Percentiles rank a stretch among this genome's conserved stretches.
Conservation (phyloP, 2,888 invertebrate genomes). For the Disparrhopalites patrizii region DNA sequence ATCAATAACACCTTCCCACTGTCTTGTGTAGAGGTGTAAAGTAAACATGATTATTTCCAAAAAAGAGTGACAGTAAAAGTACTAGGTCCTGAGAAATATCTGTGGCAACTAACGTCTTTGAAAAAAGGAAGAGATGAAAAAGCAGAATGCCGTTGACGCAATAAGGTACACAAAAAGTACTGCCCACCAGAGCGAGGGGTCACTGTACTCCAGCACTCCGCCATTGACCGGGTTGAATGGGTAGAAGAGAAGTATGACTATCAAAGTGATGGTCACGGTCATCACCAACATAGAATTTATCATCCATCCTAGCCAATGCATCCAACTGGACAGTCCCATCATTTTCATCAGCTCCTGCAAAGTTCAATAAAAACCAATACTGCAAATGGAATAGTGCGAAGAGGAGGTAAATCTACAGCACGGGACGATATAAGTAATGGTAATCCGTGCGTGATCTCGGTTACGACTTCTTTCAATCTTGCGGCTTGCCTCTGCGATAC, state of each 20-base stretch:
- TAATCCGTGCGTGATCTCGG: too few species aligned
- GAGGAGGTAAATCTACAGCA: too few species aligned
- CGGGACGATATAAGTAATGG: too few species aligned
- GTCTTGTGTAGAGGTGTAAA: not conserved
- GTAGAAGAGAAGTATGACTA: conserved; percentile 50
- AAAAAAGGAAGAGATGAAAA: conserved; percentile 53
- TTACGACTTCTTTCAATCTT: not conserved
- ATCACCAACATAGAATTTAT: conserved; percentile 53
- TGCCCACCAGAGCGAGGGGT: conserved; percentile 51
- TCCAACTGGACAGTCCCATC: conserved; percentile 57
- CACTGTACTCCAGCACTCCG: conserved; percentile 50
- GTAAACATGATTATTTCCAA: not conserved
- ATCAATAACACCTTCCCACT: too few species aligned
- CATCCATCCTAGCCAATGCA: conserved; percentile 59
- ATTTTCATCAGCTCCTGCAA: conserved; percentile 58
- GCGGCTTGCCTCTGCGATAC: not conserved
- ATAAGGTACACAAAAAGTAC: conserved; percentile 52
- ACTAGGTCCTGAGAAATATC: not conserved
- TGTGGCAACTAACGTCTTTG: conserved; percentile 51
- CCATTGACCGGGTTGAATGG: conserved; percentile 43
- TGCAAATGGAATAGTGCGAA: too few species aligned
- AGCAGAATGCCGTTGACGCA: conserved; percentile 52
- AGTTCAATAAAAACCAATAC: too few species aligned
- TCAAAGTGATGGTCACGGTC: conserved; percentile 50
- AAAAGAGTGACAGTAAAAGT: not conserved